Evolutionary conservation across 1,140 invertebrate genomes (phyloP).

Genomic region (Magallana gigas): DNA sequence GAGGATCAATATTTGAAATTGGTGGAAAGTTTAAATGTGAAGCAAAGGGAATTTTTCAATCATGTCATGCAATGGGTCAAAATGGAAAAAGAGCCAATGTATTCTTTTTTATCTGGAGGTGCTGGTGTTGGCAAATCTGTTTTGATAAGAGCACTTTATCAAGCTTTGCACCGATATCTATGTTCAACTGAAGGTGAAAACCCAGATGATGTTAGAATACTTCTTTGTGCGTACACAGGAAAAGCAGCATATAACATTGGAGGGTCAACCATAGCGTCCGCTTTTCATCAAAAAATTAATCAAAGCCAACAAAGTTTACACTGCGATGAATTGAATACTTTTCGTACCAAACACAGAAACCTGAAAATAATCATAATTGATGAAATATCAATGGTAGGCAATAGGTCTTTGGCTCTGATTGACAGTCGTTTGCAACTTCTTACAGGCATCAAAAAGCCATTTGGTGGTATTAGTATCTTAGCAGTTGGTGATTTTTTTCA

Average conservation of each 20-base stretch:
- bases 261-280: constrained; percentile 28
- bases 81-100: constrained; percentile 31
- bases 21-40: constrained; percentile 17
- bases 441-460: constrained; percentile 19
- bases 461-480: constrained; percentile 45
- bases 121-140: constrained; percentile 53
- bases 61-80: constrained; percentile 40
- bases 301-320: background rate
- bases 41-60: constrained; percentile 45
- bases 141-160: background rate
- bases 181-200: constrained; percentile 51
- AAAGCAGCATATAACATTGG: constrained; percentile 52
- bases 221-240: constrained; percentile 51
- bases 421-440: constrained; percentile 24
- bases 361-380: background rate
- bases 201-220: constrained; percentile 39
- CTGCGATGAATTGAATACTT: constrained; percentile 38
- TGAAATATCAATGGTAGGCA: constrained; percentile 44
- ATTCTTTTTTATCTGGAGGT: constrained; percentile 47
- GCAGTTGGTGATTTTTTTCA: constrained; percentile 34
- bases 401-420: background rate
- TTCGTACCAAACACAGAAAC: constrained; percentile 27
- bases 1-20: constrained; percentile 42
- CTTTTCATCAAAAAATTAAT: constrained; percentile 30
- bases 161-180: background rate